Evolutionary conservation across 1,140 invertebrate genomes (phyloP).

Genomic region (Oedothorax gibbosus): DNA sequence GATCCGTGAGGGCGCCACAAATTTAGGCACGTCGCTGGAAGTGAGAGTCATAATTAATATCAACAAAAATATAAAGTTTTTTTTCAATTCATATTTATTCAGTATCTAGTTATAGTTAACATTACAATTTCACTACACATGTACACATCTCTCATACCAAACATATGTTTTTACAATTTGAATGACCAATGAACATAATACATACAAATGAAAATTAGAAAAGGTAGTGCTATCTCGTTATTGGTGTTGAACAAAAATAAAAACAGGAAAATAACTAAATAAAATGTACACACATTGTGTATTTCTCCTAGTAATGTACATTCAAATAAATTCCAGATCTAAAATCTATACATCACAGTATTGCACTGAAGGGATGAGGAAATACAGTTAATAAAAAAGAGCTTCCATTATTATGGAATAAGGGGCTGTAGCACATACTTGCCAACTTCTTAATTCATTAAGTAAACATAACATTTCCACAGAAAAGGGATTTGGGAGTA

Average conservation of each 20-base stretch:
- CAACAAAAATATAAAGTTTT: too few species aligned
- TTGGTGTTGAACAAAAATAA: conserved; percentile 4
- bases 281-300: conserved; percentile 16
- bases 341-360: conserved; percentile 57
- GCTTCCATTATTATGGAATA: too few species aligned
- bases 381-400: too few species aligned
- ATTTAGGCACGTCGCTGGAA: too few species aligned
- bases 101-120: conserved; percentile 31
- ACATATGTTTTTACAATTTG: conserved; percentile 50
- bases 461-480: too few species aligned
- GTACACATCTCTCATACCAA: conserved; percentile 53
- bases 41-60: too few species aligned
- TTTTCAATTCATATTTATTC: conserved; percentile 38
- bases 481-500: too few species aligned
- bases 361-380: conserved; percentile 28
- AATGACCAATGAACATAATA: conserved; percentile 54
- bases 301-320: neutral
- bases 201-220: conserved; percentile 31
- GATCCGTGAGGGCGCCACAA: too few species aligned
- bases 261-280: conserved; percentile 1
- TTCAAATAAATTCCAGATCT: conserved; percentile 52
- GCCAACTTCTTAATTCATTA: too few species aligned
- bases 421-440: too few species aligned
- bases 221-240: conserved; percentile 12
- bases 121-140: conserved; percentile 49